Conservation (phyloP, 2,888 invertebrate species). For the Dolomedes plantarius region DNA sequence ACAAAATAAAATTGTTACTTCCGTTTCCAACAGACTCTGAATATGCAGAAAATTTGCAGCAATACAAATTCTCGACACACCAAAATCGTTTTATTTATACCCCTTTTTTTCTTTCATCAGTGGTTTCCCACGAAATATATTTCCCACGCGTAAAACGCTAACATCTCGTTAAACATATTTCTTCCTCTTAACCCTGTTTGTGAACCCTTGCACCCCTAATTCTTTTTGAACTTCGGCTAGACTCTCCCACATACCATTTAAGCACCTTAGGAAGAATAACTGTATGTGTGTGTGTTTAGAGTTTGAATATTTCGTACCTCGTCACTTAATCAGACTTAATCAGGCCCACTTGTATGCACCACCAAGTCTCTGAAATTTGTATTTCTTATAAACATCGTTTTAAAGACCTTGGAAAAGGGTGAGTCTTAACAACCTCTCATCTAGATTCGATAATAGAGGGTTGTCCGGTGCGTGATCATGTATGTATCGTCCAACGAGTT, state of each 20-base stretch:
- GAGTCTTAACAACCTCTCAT: slow-evolving; percentile 42
- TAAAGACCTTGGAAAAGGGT: slow-evolving; percentile 22
- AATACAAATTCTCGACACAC: no score
- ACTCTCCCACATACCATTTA: not conserved
- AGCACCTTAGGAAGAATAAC: not conserved
- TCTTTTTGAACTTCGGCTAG: not conserved
- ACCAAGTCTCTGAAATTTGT: not conserved
- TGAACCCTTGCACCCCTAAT: not conserved
- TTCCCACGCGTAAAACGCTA: no score
- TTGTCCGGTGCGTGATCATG: slow-evolving; percentile 55
- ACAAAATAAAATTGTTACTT: no score
- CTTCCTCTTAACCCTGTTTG: not conserved
- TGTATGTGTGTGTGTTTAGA: not conserved
- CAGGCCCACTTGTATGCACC: slow-evolving; percentile 1
- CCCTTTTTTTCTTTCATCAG: no score
- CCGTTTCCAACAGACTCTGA: no score
- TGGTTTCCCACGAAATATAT: no score
- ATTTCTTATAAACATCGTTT: not conserved
- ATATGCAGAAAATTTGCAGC: no score
- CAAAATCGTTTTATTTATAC: no score
- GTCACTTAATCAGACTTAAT: not conserved
- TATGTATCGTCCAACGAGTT: slow-evolving; percentile 31
- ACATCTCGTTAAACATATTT: no score
- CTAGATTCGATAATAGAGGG: slow-evolving; percentile 55
- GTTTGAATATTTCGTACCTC: not conserved